Evolutionary conservation across 2,888 invertebrate species (phyloP), one percentile per base, ranked within the genome.

Genomic region (Rhaphigaster nebulosa): DNA sequence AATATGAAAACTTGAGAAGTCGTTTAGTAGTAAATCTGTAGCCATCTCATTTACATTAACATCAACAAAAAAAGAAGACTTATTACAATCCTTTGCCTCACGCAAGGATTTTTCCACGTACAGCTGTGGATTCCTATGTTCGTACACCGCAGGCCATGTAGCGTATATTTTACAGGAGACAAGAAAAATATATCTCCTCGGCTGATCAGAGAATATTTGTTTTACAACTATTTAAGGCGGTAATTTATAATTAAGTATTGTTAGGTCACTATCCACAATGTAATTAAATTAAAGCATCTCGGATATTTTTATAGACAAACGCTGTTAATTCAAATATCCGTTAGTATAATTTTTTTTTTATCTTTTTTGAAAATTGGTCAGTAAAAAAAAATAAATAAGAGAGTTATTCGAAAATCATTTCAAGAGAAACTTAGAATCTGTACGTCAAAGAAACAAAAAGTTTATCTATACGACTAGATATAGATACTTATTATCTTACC

Each of bases 61-160:
- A 76, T 76, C 38, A 45, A 45, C 34, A 76, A 8, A 76, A 76
- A 76, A 76, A 76, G 70, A 76, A 76, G 70, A 38, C 70, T 38
- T 20, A 38, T 20, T 76, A 38, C 20, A 76, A 38, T 12, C 34
- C 20, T 65, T 13, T 29, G 15, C 29, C 5, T 20, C 70, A 76
- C 70, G 70, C 70, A 76, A 76, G 38, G 34, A 76, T 76, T 76
- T 76, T 76, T 38, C 34, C 34, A 20, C 70, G 8, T 38, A 34
- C 29, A 76, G 20, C 34, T 76, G 70, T 76, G 34, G 38, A 76
- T 38, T 76, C 70, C 23, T 76, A 15, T 76, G 70, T 76, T 23
- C 70, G 38, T 15, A 76, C 34, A 76, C 38, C 70, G 34, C 23
- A 76, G 70, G 20, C 34, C 38, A 10, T 65, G 65, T 65, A 65